Base-by-base conservation (phyloP, 2,113 vertebrate species). In the Anarrhichthys ocellatus region DNA sequence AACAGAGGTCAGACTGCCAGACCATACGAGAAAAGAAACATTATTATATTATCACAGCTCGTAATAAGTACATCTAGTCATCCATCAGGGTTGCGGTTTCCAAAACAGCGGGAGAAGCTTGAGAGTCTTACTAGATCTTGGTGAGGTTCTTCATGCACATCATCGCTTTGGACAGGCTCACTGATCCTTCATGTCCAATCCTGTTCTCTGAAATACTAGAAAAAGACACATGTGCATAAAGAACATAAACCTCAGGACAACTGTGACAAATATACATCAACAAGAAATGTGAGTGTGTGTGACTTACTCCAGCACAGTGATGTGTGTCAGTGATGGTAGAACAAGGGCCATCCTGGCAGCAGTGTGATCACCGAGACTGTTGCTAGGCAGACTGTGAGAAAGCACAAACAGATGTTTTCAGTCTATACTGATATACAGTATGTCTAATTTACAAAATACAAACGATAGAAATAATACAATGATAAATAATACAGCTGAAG, bases 301-400 rank as follows among this genome's bases (percentile, higher is more conserved):
- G 32, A 94, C 97, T 94, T 94, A 98, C 98, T 95, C 90, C 32
- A 98, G 88, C 68, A 96, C 80, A 66, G 88, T 90, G 80, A 98
- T 92, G 50, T 59, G 81, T 32, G 73, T 46, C 72, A 93, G 72
- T 1, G 1, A 84, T 1, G 96, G 95, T 13, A 98, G 91, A 50
- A 92, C 78, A 15, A 78, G 76, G 24, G 95, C 91, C 88, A 98
- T 95, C 58, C 18, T 84, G 79, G 82, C 78, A 66, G 94, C 95
- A n/a, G 92, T 93, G 69, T 68, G 68, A 32, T 93, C 86, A n/a
- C 93, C 94, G 22, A 98, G 92, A 22, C 0, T 50, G 72, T 97
- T 98, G 74, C 54, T 81, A 32, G 95, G 92, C 1, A 99, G 90
- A 20, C 97, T 98, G 89, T 50, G 90, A 91, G 48, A 73, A 9